A percentile compares a stretch with the other conserved stretches of the same genome.
phyloP scores from a whole-genome alignment of 1,140 invertebrate genomes.

The Drosophila elegans region DNA sequence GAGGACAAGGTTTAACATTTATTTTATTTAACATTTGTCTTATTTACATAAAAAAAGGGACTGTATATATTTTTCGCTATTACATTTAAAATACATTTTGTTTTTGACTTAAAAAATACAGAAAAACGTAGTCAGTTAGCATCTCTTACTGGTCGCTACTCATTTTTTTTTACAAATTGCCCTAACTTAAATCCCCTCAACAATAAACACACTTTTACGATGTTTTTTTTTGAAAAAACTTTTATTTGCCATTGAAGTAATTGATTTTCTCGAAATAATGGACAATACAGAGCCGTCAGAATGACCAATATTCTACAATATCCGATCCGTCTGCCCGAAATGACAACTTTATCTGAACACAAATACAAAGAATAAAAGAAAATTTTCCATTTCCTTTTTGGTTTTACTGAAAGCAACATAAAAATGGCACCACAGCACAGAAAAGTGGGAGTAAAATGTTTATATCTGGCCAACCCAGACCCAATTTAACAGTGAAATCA shows the following conservation, averaged over 20 bases:
- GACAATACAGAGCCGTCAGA: conserved; percentile 11
- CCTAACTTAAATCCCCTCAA: not conserved
- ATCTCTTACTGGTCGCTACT: not conserved
- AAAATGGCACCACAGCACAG: conserved; percentile 23
- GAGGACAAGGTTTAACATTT: too few species aligned
- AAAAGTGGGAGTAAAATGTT: not conserved
- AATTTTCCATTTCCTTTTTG: conserved; percentile 40
- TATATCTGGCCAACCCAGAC: conserved; percentile 1
- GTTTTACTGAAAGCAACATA: conserved; percentile 43
- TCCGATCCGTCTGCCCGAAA: conserved; percentile 23
- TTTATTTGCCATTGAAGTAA: conserved; percentile 39
- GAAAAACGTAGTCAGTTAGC: too few species aligned
- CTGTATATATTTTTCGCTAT: too few species aligned
- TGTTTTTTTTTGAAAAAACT: conserved; percentile 7
- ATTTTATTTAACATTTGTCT: too few species aligned
- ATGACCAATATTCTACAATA: conserved; percentile 43
- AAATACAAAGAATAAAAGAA: conserved; percentile 17
- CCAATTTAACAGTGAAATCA: conserved; percentile 29
- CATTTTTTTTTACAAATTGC: conserved; percentile 16
- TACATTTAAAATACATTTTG: not conserved
- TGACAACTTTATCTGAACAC: conserved; percentile 44
- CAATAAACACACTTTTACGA: conserved; percentile 19
- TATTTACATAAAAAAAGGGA: too few species aligned
- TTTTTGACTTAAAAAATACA: too few species aligned
- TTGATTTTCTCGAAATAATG: conserved; percentile 54